These are phyloP conservation scores for Chlorocebus sabaeus DNA, from an alignment of 2,113 vertebrate species.

Conservation along the genomic window DNA sequence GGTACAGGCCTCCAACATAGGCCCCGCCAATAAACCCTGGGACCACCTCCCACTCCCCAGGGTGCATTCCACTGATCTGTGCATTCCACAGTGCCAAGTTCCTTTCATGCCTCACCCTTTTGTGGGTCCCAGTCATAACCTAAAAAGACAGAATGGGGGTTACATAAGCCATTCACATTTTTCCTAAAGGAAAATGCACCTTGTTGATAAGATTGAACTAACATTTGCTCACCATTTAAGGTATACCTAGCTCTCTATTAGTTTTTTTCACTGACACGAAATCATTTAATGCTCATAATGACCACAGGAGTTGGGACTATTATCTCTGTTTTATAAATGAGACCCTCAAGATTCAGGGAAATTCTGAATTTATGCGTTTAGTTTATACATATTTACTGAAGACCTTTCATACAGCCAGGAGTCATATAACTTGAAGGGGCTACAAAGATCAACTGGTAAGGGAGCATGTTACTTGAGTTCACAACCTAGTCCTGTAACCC, in stretches of 20 bases:
- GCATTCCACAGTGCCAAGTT: not conserved
- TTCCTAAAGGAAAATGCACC: not conserved
- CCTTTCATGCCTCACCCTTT: not conserved
- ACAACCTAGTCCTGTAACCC: not conserved
- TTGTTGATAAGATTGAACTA: not conserved
- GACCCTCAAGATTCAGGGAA: not conserved
- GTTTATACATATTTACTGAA: not conserved
- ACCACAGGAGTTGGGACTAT: not conserved
- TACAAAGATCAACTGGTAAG: not conserved
- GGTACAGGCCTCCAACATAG: not conserved
- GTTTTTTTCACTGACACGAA: not conserved
- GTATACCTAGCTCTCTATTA: not conserved
- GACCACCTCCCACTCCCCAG: fast-evolving
- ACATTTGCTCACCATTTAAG: not conserved
- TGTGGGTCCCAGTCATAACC: not conserved
- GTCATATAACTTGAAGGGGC: not conserved
- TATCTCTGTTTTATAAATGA: not conserved
- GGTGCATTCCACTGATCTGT: fast-evolving
- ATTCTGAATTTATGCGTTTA: not conserved
- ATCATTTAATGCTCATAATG: not conserved
- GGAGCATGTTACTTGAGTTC: not conserved
- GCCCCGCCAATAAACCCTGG: fast-evolving
- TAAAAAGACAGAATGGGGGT: not conserved
- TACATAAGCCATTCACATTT: not conserved
- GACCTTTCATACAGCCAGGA: no score